Evolutionary conservation across 2,888 invertebrate genomes (phyloP).

Genomic region (Sinelater perroti): DNA sequence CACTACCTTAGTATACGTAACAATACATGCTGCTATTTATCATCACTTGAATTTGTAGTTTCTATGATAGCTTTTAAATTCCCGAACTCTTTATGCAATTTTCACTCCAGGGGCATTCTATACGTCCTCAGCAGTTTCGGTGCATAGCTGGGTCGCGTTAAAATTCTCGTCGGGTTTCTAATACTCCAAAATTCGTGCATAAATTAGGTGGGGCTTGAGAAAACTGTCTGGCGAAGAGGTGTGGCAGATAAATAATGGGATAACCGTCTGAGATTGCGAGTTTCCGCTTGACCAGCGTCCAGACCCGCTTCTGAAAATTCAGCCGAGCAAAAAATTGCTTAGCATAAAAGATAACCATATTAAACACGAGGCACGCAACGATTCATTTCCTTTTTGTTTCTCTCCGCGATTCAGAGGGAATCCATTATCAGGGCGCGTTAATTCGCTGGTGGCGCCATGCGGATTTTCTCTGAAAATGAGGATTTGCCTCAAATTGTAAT

Average conservation of each 20-base stretch:
- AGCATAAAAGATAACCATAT: slow-evolving; percentile 38
- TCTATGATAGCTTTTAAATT: slow-evolving; percentile 10
- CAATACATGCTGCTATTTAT: slow-evolving; percentile 23
- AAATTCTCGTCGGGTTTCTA: slow-evolving; percentile 38
- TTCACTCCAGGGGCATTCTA: slow-evolving; percentile 1
- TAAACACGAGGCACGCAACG: slow-evolving; percentile 32
- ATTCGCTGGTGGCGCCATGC: slow-evolving; percentile 9
- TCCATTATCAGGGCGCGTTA: slow-evolving; percentile 15
- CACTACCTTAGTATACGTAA: slow-evolving; percentile 11
- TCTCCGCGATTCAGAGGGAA: slow-evolving; percentile 19
- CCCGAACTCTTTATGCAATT: slow-evolving; percentile 13
- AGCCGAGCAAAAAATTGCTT: slow-evolving; percentile 40
- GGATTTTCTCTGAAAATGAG: slow-evolving; percentile 12
- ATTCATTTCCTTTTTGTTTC: slow-evolving; percentile 31
- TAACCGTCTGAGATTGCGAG: slow-evolving; percentile 48
- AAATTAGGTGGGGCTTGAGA: slow-evolving; percentile 42
- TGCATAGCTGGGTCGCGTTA: slow-evolving; percentile 28
- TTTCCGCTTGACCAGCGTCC: slow-evolving; percentile 39
- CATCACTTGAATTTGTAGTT: slow-evolving; percentile 8
- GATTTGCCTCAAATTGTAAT: slow-evolving; percentile 10
- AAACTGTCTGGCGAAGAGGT: slow-evolving; percentile 45
- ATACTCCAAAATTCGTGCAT: slow-evolving; percentile 42
- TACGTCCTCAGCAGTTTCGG: neutral
- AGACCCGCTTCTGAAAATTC: slow-evolving; percentile 36
- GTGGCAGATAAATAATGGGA: slow-evolving; percentile 48